Base-by-base conservation (phyloP, 2,113 vertebrate genomes). In the Alexandromys fortis region DNA sequence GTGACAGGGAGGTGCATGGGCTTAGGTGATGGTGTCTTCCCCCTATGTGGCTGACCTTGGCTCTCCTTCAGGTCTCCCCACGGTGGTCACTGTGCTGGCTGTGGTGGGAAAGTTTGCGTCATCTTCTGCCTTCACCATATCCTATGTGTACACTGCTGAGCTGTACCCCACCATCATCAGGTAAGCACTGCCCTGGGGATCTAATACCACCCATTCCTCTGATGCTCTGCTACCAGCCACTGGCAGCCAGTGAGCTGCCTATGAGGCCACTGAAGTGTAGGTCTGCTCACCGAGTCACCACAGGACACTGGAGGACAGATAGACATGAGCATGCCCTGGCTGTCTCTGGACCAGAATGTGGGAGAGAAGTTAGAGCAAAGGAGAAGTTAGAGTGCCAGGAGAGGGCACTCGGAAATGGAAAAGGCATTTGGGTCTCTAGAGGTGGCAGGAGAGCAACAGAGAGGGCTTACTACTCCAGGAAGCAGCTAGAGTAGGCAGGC, bases 121-220 rank as follows among this genome's bases (percentile, higher is more conserved):
- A 0, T 87, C 98, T 0, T 96, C 98, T 0, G n/a, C 98, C 2
- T 99, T 99, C 38, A 98, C 98, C 33, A 96, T 98, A 52, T 98
- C 98, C 45, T 99, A 99, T 0, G 93, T 99, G 88, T 99, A 99
- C 26, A 79, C 99, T 0, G 98, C 99, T 35, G 99, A 99, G 96
- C 97, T 99, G 42, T 99, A 99, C 95, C 99, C 99, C 7, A 99
- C 99, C 0, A 0, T 98, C 0, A 2, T 99, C 94, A 99, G 99
- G 99, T 99, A 97, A 98, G 96, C 5, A 3, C 49, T 5, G 1
- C 33, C 58, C 24, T 35, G n/a, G 82, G n/a, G 24, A 45, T 30
- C 38, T 65, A 30, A 81, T 42, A 14, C 1, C 55, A 33, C 16
- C 17, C 28, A 21, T 13, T 28, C 38, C 38, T 65, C 38, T 86